Evolutionary conservation across 2,888 invertebrate genomes (phyloP), one percentile per base, ranked within the genome.

Genomic region (Hirtodrosophila trivittata): DNA sequence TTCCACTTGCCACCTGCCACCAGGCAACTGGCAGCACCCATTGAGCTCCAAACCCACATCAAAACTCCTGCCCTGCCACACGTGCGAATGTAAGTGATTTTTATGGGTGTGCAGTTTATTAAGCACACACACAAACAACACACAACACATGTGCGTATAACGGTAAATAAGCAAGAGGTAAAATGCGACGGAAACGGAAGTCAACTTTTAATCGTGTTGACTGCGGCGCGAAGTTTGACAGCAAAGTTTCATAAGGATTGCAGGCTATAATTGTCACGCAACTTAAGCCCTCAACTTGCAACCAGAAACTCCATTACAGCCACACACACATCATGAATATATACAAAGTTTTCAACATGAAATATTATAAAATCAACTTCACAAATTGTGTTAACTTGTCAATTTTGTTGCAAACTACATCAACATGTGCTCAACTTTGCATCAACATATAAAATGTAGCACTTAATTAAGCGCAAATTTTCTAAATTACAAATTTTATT

Each of bases 41-140:
- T 8, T 30, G 8, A n/a, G 2, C 9, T 30, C n/a, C 30, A n/a
- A 30, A n/a, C 3, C 30, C 2, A 21, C 18, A 21, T 30, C 30
- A 10, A 8, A 30, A 8, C 30, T 30, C 30, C 12, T 13, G 50
- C 8, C 12, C 16, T 8, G 10, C 33, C 10, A 9, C 37, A 21
- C 55, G 51, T 59, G 59, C 35, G 49, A 55, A 52, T 74, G 76
- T 66, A 74, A 80, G 72, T 80, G 80, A 78, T 83, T 83, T 80
- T 77, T 83, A 80, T 72, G 57, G 59, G 57, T 59, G 54, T 59
- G 26, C 72, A 65, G 72, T 65, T 63, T 78, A 76, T 78, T 69
- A 65, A 72, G 66, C 63, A 62, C 52, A 64, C 64, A 80, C 71
- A 21, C 18, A 21, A 21, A 21, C 5, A 21, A 21, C n/a, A 21